These are phyloP conservation scores for Enteromius anoplus DNA, from an alignment of 2,797 vertebrate species.

Conservation along the genomic window DNA sequence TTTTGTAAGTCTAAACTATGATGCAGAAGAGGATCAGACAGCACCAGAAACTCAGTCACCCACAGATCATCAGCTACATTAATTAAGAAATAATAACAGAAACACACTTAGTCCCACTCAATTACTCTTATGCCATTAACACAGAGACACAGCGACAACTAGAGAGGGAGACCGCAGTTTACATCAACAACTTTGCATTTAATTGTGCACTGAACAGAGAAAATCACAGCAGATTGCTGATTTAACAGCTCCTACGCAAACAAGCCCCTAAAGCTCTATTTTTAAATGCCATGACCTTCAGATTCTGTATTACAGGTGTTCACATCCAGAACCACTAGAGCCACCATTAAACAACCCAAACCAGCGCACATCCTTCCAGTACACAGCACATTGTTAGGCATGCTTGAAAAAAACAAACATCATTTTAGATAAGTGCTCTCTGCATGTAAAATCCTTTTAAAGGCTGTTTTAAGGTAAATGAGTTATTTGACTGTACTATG, in stretches of 20 bases:
- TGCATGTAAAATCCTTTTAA: no score
- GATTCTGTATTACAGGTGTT: background rate
- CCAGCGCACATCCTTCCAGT: background rate
- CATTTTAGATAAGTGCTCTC: background rate
- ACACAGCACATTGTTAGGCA: background rate
- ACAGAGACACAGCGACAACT: background rate
- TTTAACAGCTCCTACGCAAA: slow-evolving; percentile 23
- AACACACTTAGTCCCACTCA: background rate
- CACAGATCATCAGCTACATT: background rate
- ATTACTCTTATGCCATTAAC: slow-evolving; percentile 21
- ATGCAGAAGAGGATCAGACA: background rate
- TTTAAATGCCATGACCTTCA: slow-evolving; percentile 2
- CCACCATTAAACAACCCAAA: background rate
- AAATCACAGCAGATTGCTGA: slow-evolving; percentile 6
- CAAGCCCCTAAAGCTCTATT: slow-evolving; percentile 7
- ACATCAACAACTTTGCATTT: background rate
- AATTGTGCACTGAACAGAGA: background rate
- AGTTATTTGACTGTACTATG: no score
- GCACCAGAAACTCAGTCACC: background rate
- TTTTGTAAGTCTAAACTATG: background rate
- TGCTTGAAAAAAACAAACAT: background rate
- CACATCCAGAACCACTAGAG: background rate
- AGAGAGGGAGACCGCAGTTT: slow-evolving; percentile 1
- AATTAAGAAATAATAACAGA: slow-evolving; percentile 26
- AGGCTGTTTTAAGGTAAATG: background rate